Conservation (phyloP, 2,113 vertebrate species). For the Forbesichthys agassizii region DNA sequence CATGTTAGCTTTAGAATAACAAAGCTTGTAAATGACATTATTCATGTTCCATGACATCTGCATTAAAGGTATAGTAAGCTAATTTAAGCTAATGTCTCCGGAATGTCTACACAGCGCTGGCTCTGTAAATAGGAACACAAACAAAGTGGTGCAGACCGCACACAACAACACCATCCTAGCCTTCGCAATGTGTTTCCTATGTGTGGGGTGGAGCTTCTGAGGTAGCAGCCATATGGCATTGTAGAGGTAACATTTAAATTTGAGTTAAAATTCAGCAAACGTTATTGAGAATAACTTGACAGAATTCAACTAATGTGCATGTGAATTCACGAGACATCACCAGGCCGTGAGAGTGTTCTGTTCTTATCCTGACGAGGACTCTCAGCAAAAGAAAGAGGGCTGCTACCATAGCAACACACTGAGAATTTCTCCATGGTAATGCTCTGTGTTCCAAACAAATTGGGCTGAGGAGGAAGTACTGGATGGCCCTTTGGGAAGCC, state of each 20-base stretch:
- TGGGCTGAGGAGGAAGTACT: conserved; percentile 54
- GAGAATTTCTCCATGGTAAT: conserved; percentile 64
- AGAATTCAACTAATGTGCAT: background rate
- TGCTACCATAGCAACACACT: conserved; percentile 68
- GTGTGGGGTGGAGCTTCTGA: too few relatives aligned
- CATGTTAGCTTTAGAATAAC: background rate
- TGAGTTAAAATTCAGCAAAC: too few relatives aligned
- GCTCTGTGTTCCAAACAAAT: conserved; percentile 71
- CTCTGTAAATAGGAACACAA: too few relatives aligned
- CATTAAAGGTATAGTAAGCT: background rate
- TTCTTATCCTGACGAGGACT: conserved; percentile 47
- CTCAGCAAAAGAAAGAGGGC: conserved; percentile 28
- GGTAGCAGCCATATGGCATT: too few relatives aligned
- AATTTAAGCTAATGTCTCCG: too few relatives aligned
- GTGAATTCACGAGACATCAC: background rate
- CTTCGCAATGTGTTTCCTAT: too few relatives aligned
- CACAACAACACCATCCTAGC: too few relatives aligned
- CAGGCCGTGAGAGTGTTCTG: conserved; percentile 14
- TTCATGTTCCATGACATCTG: background rate
- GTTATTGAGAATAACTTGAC: too few relatives aligned
- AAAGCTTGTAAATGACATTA: too few relatives aligned
- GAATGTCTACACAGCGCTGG: too few relatives aligned
- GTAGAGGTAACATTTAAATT: too few relatives aligned
- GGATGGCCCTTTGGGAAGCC: conserved; percentile 42
- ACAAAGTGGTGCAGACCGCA: too few relatives aligned